phyloP scores from a whole-genome alignment of 2,113 vertebrate species.

The Neodontobutis hainanensis region DNA sequence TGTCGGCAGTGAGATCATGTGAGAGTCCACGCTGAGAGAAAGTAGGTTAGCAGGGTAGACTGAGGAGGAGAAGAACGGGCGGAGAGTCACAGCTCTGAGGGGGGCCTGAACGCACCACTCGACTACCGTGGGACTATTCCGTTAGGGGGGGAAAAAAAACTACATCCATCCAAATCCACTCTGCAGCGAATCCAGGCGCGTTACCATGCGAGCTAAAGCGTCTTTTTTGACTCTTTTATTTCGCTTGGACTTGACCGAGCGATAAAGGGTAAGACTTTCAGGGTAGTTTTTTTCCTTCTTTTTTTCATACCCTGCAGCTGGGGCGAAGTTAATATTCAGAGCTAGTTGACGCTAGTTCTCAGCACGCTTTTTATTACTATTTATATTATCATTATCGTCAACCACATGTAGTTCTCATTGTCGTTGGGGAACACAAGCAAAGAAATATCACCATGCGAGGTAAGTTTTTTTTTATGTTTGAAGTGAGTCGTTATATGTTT shows the following conservation, averaged over 20 bases:
- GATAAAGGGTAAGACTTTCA: conserved; percentile 48
- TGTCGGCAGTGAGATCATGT: conserved; percentile 78
- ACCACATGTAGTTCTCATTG: conserved; percentile 64
- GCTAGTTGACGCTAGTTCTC: conserved; percentile 20
- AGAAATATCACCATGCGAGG: conserved; percentile 76
- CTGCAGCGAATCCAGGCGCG: conserved; percentile 11
- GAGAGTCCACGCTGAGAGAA: conserved; percentile 81
- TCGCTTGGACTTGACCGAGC: conserved; percentile 58
- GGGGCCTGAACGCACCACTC: conserved; percentile 43
- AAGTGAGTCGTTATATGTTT: not conserved
- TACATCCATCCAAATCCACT: conserved; percentile 25
- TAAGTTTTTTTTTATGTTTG: conserved; percentile 48
- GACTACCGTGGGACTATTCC: conserved; percentile 62
- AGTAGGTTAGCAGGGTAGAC: conserved; percentile 83
- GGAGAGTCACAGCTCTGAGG: conserved; percentile 49
- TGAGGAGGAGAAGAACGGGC: conserved; percentile 69
- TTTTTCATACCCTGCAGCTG: conserved; percentile 22
- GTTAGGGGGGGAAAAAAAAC: conserved; percentile 42
- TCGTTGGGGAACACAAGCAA: conserved; percentile 9
- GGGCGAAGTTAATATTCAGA: conserved; percentile 53
- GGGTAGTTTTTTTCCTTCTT: conserved; percentile 33
- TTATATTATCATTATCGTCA: conserved; percentile 26
- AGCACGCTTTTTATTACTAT: conserved; percentile 1
- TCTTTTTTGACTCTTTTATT: conserved; percentile 47
- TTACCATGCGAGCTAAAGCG: conserved; percentile 54